Evolutionary conservation across 2,113 vertebrate species (phyloP), one percentile per base, ranked within the genome.

Genomic region (Gymnorhina tibicen): DNA sequence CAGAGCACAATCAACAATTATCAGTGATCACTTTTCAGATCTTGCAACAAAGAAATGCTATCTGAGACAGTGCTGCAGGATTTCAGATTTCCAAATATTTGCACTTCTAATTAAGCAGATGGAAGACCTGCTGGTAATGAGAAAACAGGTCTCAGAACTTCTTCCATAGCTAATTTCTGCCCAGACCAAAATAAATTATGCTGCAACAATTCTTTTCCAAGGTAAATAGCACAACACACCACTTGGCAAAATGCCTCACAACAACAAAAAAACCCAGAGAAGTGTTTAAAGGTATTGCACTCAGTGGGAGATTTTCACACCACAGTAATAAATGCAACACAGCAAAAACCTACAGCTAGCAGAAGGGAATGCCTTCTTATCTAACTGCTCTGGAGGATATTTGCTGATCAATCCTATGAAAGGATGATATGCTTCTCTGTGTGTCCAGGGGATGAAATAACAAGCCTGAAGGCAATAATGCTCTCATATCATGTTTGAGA

Each of bases 101-200:
- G 97, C 97, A 97, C 97, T 97, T 98, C 96, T 97, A 98, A 98
- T 98, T 98, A 98, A 97, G 94, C 96, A 97, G 97, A 98, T 98
- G 98, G 97, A 97, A 96, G 92, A 93, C 95, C 94, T 97, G 97
- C 96, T 98, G 90, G 87, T 93, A 93, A 94, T 96, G 97, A 97
- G 97, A 95, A 94, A 97, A 93, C 93, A 85, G 96, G 96, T 89
- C 93, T 91, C 91, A 93, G 96, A 96, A 97, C 97, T 98, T 97
- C 97, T 95, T 97, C 97, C 96, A 97, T 91, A 95, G 85, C 92
- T 97, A 96, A 97, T 92, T 97, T 96, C 86, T 95, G 94, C 77
- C 81, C 93, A 94, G 91, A 95, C 87, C 81, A 86, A 95, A 93
- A 94, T 94, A 88, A 95, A 97, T 97, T 97, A 97, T 94, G 95